These are phyloP conservation scores for Isichthys henryi DNA, from an alignment of 2,113 vertebrate species.

Conservation along the genomic window DNA sequence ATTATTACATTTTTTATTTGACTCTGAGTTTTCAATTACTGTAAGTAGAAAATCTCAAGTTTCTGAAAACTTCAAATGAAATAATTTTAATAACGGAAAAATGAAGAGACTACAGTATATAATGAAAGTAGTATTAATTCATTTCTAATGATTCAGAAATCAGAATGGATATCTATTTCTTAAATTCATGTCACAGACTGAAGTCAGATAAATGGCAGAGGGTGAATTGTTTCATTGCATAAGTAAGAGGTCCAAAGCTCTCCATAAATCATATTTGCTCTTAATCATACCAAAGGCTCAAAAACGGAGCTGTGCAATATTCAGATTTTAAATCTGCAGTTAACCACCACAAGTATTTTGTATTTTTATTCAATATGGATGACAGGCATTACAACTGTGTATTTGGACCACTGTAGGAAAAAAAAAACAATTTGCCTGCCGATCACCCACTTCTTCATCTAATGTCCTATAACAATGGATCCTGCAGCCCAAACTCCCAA, in stretches of 20 bases:
- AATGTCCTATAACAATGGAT: too few species aligned
- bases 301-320: neutral
- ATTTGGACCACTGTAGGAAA: neutral
- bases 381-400: neutral
- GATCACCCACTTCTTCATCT: neutral
- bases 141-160: slow-evolving; percentile 11
- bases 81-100: neutral
- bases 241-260: neutral
- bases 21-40: neutral
- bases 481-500: too few species aligned
- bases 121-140: neutral
- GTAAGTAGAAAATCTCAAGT: neutral
- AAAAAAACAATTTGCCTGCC: neutral
- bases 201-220: neutral
- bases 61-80: neutral
- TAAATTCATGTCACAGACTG: neutral
- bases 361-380: neutral
- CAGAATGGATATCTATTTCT: neutral
- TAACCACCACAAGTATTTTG: neutral
- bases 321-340: neutral
- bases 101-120: neutral
- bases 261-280: neutral
- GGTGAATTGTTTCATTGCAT: neutral
- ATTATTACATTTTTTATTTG: neutral
- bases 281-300: neutral